Evolutionary conservation across 2,113 vertebrate species (phyloP).

Genomic region (Perca fluviatilis): DNA sequence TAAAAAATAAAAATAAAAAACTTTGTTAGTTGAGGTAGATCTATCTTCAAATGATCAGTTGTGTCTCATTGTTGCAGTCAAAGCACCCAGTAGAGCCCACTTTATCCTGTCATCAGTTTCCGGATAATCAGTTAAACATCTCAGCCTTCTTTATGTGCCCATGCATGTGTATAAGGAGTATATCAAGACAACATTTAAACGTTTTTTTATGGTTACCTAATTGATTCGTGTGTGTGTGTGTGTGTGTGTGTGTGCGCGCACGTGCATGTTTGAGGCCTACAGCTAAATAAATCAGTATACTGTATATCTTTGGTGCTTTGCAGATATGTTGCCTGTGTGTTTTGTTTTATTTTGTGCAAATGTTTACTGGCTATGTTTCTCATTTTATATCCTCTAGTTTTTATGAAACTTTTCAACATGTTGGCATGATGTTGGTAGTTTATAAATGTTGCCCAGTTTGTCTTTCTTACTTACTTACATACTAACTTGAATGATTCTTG

Average conservation of each 20-base stretch:
- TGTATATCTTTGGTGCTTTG: not conserved
- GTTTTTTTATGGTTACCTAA: not conserved
- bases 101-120: not conserved
- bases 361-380: not conserved
- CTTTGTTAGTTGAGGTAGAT: not conserved
- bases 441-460: not conserved
- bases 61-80: slow-evolving; percentile 2
- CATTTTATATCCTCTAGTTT: not conserved
- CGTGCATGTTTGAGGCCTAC: not conserved
- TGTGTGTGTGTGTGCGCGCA: no score
- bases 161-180: not conserved
- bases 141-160: not conserved
- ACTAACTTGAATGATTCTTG: no score
- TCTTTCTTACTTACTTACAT: not conserved
- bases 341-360: not conserved
- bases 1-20: not conserved
- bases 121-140: not conserved
- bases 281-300: not conserved
- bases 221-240: not conserved
- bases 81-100: not conserved
- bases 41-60: not conserved
- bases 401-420: not conserved
- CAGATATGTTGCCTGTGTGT: not conserved
- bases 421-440: not conserved
- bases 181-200: not conserved